Evolutionary conservation across 2,797 vertebrate genomes (phyloP).

Genomic region (Pteropus rufus): DNA sequence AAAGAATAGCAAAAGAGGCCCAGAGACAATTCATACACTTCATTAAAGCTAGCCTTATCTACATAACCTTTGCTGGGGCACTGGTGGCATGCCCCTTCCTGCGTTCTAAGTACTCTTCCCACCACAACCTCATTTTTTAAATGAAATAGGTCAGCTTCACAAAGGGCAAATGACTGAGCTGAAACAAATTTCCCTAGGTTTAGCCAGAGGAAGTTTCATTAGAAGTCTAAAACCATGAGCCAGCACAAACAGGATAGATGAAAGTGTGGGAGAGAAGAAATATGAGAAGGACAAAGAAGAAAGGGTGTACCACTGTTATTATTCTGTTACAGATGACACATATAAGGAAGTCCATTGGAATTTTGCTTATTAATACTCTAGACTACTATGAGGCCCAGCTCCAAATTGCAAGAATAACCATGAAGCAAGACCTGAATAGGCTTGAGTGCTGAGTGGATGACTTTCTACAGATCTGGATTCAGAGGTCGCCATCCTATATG

Average conservation of each 20-base stretch:
- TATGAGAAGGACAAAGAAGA: conserved; percentile 59
- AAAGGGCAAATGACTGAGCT: conserved; percentile 64
- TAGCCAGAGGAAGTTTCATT: conserved; percentile 65
- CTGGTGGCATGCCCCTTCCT: conserved; percentile 47
- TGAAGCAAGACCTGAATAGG: neutral
- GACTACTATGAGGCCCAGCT: neutral
- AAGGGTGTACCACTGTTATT: conserved; percentile 41
- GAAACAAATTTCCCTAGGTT: conserved; percentile 64
- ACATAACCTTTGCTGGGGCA: conserved; percentile 13
- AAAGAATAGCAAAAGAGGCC: neutral
- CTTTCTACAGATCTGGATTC: neutral
- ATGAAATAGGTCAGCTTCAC: conserved; percentile 72
- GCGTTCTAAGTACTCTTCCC: conserved; percentile 55
- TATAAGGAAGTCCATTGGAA: conserved; percentile 49
- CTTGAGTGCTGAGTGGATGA: neutral
- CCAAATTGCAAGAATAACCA: neutral
- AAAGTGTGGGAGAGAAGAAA: conserved; percentile 68
- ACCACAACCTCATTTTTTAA: conserved; percentile 57
- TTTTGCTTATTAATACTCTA: conserved; percentile 10
- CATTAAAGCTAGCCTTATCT: conserved; percentile 1
- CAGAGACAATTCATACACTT: neutral
- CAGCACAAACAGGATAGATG: conserved; percentile 53
- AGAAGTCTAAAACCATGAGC: conserved; percentile 63
- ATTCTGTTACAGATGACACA: conserved; percentile 57
- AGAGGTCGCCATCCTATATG: neutral